Evolutionary conservation across 1,140 invertebrate genomes (phyloP), one percentile per base, ranked within the genome.

Genomic region (Plodia interpunctella): DNA sequence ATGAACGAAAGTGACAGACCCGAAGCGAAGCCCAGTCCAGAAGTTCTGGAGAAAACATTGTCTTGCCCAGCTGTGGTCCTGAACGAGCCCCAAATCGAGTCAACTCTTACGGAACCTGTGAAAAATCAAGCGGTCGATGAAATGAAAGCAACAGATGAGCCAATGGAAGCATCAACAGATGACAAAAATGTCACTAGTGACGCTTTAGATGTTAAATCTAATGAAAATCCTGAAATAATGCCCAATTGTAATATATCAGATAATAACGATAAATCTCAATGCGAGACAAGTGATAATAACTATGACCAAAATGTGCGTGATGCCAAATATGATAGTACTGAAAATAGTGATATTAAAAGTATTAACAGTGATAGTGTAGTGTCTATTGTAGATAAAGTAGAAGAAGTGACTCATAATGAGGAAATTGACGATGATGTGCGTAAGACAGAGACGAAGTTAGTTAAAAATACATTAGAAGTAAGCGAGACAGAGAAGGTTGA

Each of bases 401-500:
- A 66, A 58, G 65, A 68, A 21, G 62, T 78, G 60, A 66, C 70
- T 69, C 70, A 78, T 66, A 73, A 65, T 65, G 72, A 78, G 61
- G 68, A 70, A 19, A 68, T 63, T 55, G 67, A 68, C 60, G 66
- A 70, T 60, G 62, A 60, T 49, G 50, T 73, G 32, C 28, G 49
- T 54, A 73, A 76, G 60, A 75, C 68, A 19, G 83, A 83, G 59
- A 82, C 76, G 13, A 74, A 75, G 66, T 55, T 81, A 73, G 70
- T 80, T 73, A 82, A 72, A 71, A 76, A 61, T 70, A 78, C 67
- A 59, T 62, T 72, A 59, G 66, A 68, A 62, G 63, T 70, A 38
- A 79, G 58, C 32, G 72, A 78, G 49, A 73, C 30, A 5, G 70
- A 80, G 19, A 74, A 59, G 62, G 44, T 69, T 8, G 72, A 78